These are phyloP conservation scores for Colletes latitarsis DNA, from an alignment of 1,140 invertebrate species.

Conservation along the genomic window DNA sequence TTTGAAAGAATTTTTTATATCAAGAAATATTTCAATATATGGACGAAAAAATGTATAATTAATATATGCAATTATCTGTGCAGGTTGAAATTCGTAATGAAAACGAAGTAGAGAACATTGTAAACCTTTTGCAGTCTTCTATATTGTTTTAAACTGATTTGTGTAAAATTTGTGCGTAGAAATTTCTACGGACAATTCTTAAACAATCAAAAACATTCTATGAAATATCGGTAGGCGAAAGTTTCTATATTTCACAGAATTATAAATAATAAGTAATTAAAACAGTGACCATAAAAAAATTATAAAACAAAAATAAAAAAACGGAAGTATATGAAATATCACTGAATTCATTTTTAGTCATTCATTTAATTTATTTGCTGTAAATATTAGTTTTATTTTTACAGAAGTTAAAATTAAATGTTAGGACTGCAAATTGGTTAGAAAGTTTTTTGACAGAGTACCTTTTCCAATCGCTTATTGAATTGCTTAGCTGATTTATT, in stretches of 20 bases:
- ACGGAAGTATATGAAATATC: neutral
- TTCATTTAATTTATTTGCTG: neutral
- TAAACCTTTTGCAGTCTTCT: slow-evolving; percentile 16
- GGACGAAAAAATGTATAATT: too few species aligned
- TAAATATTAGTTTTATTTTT: neutral
- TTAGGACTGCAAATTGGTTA: slow-evolving; percentile 18
- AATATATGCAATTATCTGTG: slow-evolving; percentile 67
- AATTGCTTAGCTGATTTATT: neutral
- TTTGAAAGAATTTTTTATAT: neutral
- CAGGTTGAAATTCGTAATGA: slow-evolving; percentile 68
- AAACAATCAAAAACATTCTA: neutral
- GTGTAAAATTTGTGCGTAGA: neutral
- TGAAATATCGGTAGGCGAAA: neutral
- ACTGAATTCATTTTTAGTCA: neutral
- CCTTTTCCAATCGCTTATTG: slow-evolving; percentile 13
- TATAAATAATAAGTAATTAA: slow-evolving; percentile 33
- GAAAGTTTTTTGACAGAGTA: slow-evolving; percentile 8
- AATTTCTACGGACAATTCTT: neutral
- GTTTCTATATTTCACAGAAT: neutral
- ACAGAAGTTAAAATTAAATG: neutral
- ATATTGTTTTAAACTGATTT: neutral
- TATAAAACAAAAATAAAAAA: neutral
- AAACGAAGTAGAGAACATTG: slow-evolving; percentile 31
- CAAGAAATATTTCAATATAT: neutral
- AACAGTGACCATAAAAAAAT: neutral